Evolutionary conservation across 2,888 invertebrate species (phyloP), one percentile per base, ranked within the genome.

Genomic region (Hanleya hanleyi): DNA sequence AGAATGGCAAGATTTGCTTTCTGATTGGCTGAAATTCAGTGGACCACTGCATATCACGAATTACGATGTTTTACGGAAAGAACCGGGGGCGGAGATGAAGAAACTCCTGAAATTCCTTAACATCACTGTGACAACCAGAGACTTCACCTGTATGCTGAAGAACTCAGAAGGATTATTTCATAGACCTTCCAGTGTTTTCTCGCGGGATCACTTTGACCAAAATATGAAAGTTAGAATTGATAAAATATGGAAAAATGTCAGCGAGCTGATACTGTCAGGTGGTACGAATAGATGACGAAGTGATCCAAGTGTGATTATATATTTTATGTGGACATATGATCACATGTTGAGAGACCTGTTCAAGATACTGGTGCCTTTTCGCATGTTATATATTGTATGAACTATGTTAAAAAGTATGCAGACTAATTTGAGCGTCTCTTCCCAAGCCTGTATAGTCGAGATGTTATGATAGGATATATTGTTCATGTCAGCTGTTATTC

Each of bases 21-120:
- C 66, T 0, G 76, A 77, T 32, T 83, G 83, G 83, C 61, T 83
- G 50, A 41, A 71, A n/a, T 83, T 78, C 50, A 9, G 68, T 0
- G 78, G 79, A 2, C 71, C 77, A 9, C 47, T 83, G 22, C 69
- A 77, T 37, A 38, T 80, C 6, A 62, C 78, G 6, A 65, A 61
- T 32, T 82, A 78, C 38, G 71, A 75, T 15, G 65, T 74, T 18
- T 62, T 81, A 5, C 38, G 65, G 61, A 37, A 22, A 9, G 65
- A 78, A n/a, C 62, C 75, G 7, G 37, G 51, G 22, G 37, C 51
- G 32, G 75, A 74, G 29, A 74, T 76, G 18, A 62, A 35, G 51
- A n/a, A 62, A 3, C 47, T 80, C 15, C 64, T 80, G 22, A 61
- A 69, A 15, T 81, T 80, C 49, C 69, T 81, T 29, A 66, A 68